Base-by-base conservation (phyloP, 64 coral and sea anemone genomes). In the Dendronephthya gigantea region DNA sequence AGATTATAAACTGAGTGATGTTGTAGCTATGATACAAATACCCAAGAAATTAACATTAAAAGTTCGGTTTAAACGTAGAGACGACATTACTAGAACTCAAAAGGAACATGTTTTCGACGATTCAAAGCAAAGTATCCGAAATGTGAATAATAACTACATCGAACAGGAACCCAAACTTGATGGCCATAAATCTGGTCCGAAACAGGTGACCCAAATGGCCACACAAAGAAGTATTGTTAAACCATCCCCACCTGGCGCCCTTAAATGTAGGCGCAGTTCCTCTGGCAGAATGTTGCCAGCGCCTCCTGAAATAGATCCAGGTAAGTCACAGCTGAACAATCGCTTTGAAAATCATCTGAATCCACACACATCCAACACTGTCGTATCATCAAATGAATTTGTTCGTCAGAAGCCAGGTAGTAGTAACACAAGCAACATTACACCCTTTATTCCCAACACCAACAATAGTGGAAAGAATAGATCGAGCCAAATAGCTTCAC, bases 1-100 rank as follows among this genome's bases (percentile, higher is more conserved):
- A 29, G 72, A 39, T 36, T 79, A 79, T 79, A 79, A 79, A 29
- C 72, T 79, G 30, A 79, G 72, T 39, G 72, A 79, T 35, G 72
- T 79, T 39, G 72, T 79, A 37, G 72, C 72, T 19, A 79, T 79
- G 72, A 79, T 79, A 0, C 72, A 79, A 29, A 34, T 79, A 1
- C 72, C 72, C 6, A 79, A 39, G 32, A 79, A 39, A 35, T 29
- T 79, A 8, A 39, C 16, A 39, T 39, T 79, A 39, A 79, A 34
- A 37, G 72, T 79, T 15, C 34, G 72, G 1, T 35, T 79, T 79
- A 62, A 23, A 62, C 55, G 25, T 62, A 27, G 55, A 62, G 25
- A 6, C 19, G 55, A 62, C 19, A 62, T 19, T 23, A 62, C 55
- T 22, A 23, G 1, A 62, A 62, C 25, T 12, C 16, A 5, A 7